Conservation (phyloP, 2,797 vertebrate species). For the Sus cebifrons region DNA sequence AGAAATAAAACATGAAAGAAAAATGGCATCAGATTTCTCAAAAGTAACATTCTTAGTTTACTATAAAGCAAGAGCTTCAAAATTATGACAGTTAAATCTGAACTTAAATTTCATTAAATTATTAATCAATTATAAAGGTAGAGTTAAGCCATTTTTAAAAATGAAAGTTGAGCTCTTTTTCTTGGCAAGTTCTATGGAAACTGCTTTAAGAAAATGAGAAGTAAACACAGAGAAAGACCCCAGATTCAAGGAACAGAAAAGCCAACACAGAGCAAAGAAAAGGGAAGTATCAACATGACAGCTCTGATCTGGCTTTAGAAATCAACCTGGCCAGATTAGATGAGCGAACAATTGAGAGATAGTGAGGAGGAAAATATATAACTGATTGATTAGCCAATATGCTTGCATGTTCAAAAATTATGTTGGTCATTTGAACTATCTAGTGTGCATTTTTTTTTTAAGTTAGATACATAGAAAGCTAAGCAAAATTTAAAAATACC, state of each 20-base stretch:
- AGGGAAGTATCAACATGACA: background rate
- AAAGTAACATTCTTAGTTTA: background rate
- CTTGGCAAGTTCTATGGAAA: background rate
- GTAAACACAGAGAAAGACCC: background rate
- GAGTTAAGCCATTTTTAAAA: background rate
- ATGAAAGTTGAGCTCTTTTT: background rate
- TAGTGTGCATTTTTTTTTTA: background rate
- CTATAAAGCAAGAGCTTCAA: background rate
- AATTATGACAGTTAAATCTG: background rate
- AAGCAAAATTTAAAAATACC: background rate
- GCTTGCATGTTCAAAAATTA: background rate
- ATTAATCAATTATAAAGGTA: background rate
- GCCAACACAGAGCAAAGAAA: background rate
- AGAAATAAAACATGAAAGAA: background rate
- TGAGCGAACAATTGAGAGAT: background rate
- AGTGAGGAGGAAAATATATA: background rate
- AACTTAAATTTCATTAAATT: slow-evolving; percentile 30
- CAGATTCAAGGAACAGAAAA: background rate
- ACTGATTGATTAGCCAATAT: background rate
- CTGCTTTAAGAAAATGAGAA: slow-evolving; percentile 31
- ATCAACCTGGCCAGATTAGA: background rate
- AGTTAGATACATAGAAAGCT: background rate
- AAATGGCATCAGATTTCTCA: background rate
- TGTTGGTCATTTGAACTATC: background rate
- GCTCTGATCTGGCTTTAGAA: background rate